These are phyloP conservation scores for Mobula hypostoma DNA, from an alignment of 2,113 vertebrate genomes.

Conservation along the genomic window DNA sequence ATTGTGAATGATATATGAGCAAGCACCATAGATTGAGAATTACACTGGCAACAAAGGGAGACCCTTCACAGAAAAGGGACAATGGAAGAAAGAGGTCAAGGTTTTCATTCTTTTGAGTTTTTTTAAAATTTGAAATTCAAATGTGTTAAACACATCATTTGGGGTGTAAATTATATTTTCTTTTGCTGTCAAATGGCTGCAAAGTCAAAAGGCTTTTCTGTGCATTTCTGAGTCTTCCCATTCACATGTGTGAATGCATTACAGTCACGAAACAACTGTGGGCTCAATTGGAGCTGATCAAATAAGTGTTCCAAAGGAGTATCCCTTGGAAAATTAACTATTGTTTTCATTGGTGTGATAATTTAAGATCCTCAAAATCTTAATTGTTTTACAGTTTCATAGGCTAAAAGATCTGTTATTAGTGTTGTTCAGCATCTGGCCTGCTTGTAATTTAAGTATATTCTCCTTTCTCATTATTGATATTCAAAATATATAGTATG, in stretches of 20 bases:
- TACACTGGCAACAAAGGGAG: background rate
- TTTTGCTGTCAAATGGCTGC: background rate
- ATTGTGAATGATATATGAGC: conserved; percentile 20
- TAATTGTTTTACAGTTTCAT: background rate
- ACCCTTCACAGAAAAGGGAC: conserved; percentile 9
- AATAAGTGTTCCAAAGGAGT: background rate
- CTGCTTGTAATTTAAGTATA: background rate
- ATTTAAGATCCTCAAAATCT: background rate
- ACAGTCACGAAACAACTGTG: background rate
- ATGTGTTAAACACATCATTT: conserved; percentile 8
- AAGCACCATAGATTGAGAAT: background rate
- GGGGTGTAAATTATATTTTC: background rate
- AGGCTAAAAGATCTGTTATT: background rate
- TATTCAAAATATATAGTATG: background rate
- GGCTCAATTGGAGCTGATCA: background rate
- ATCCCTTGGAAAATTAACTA: background rate
- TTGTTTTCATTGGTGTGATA: background rate
- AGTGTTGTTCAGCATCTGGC: background rate
- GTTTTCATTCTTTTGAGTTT: conserved; percentile 11
- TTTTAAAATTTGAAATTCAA: conserved; percentile 31
- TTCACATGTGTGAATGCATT: background rate
- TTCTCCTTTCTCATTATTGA: background rate
- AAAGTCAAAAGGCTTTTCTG: background rate
- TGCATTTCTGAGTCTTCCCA: background rate
- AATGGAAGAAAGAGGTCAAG: conserved; percentile 17